Percentiles rank a stretch among this genome's conserved stretches.
These are phyloP conservation scores for Cerastis rubricosa DNA, from an alignment of 2,888 invertebrate genomes.

Conservation along the genomic window DNA sequence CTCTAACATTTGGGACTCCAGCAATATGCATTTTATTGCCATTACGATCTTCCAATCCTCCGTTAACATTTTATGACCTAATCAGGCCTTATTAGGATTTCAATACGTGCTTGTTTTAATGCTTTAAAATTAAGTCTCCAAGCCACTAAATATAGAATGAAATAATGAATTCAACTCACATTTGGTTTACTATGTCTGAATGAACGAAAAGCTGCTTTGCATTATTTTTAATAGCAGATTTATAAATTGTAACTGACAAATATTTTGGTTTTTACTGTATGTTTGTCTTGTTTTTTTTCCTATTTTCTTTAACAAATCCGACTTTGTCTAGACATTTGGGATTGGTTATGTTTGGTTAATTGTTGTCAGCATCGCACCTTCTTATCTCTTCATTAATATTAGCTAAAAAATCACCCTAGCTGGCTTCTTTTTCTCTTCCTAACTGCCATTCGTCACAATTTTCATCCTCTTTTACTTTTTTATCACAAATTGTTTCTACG, in stretches of 20 bases:
- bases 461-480: accelerated
- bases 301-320: neutral
- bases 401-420: neutral
- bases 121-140: slow-evolving; percentile 36
- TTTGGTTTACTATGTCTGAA: slow-evolving; percentile 43
- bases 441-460: too few species aligned
- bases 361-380: neutral
- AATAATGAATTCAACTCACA: slow-evolving; percentile 53
- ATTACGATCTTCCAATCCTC: neutral
- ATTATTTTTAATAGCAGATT: slow-evolving; percentile 47
- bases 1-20: neutral
- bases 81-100: slow-evolving; percentile 5
- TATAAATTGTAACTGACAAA: slow-evolving; percentile 24
- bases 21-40: neutral
- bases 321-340: neutral
- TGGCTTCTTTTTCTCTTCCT: neutral
- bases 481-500: neutral
- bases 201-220: slow-evolving; percentile 46
- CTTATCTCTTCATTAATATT: neutral
- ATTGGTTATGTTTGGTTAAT: neutral
- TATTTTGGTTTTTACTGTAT: neutral
- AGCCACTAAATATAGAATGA: slow-evolving; percentile 12
- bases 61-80: slow-evolving; percentile 7
- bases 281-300: slow-evolving; percentile 3
- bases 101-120: slow-evolving; percentile 29